phyloP scores from a whole-genome alignment of 2,888 invertebrate species.

The Sipunculus nudus region DNA sequence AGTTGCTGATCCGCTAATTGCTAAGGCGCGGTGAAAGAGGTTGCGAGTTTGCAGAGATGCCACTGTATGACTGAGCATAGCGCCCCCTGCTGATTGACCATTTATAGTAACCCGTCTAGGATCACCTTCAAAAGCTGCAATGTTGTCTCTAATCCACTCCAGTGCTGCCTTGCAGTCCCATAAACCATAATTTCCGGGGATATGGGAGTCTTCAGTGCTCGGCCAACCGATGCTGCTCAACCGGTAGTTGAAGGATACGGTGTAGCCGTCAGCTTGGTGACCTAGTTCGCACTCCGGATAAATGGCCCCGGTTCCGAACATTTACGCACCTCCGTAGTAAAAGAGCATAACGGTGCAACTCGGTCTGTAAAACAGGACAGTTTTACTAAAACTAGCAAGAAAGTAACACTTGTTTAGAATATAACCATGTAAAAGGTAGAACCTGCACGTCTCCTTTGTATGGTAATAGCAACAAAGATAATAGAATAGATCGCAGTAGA shows the following conservation, averaged over 20 bases:
- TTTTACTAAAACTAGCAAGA: no score
- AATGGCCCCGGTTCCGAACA: constrained; percentile 28
- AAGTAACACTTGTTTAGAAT: no score
- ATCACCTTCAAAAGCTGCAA: constrained; percentile 24
- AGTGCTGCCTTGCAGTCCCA: no score
- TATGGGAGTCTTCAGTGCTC: no score
- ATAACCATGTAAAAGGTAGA: no score
- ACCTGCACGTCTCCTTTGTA: no score
- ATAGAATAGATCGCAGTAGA: no score
- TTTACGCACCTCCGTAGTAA: constrained; percentile 32
- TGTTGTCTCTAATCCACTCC: no score
- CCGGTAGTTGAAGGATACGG: constrained; percentile 37
- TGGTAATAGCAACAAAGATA: no score
- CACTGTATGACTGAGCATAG: constrained; percentile 25
- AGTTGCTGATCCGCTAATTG: constrained; percentile 20
- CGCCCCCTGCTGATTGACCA: constrained; percentile 37
- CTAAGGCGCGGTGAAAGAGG: constrained; percentile 26
- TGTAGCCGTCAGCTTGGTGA: constrained; percentile 27
- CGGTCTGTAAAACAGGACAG: no score
- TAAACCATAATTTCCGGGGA: no score
- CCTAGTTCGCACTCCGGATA: constrained; percentile 33
- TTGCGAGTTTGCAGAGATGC: constrained; percentile 18
- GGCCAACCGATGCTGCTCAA: constrained; percentile 29
- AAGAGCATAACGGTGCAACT: constrained; percentile 37
- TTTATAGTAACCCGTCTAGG: constrained; percentile 21